A percentile compares a stretch with the other conserved stretches of the same genome.
phyloP scores from a whole-genome alignment of 2,113 vertebrate genomes.

The Alces alces region DNA sequence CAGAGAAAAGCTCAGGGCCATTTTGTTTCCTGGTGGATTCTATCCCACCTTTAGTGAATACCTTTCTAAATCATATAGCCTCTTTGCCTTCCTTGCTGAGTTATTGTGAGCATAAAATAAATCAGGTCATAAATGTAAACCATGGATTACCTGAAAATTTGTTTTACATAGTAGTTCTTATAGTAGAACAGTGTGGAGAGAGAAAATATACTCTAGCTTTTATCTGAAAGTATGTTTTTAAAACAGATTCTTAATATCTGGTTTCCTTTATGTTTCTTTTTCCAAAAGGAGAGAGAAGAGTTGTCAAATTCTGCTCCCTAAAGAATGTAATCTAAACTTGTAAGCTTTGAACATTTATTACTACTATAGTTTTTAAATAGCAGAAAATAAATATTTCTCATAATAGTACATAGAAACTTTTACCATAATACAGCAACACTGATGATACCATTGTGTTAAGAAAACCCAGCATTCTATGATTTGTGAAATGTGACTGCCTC shows the following conservation, averaged over 20 bases:
- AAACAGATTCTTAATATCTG: background rate
- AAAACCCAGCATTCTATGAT: conserved; percentile 3
- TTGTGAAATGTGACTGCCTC: background rate
- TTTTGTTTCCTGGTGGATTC: background rate
- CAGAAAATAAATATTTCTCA: background rate
- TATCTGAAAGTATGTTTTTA: background rate
- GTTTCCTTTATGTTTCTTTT: background rate
- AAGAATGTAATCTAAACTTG: background rate
- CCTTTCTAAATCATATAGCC: background rate
- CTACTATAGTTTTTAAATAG: background rate
- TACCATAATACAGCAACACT: background rate
- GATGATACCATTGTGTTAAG: background rate
- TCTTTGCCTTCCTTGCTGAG: background rate
- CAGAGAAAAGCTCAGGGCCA: background rate
- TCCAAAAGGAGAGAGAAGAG: background rate
- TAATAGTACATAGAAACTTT: background rate
- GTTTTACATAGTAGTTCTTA: background rate
- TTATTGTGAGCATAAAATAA: background rate
- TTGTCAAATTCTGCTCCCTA: background rate
- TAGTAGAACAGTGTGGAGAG: background rate
- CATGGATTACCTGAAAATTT: background rate
- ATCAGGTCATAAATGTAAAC: background rate
- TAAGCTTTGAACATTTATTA: background rate
- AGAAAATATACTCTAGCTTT: background rate
- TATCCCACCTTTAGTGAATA: background rate